phyloP scores from a whole-genome alignment of 1,140 invertebrate genomes.

The Drosophila teissieri region DNA sequence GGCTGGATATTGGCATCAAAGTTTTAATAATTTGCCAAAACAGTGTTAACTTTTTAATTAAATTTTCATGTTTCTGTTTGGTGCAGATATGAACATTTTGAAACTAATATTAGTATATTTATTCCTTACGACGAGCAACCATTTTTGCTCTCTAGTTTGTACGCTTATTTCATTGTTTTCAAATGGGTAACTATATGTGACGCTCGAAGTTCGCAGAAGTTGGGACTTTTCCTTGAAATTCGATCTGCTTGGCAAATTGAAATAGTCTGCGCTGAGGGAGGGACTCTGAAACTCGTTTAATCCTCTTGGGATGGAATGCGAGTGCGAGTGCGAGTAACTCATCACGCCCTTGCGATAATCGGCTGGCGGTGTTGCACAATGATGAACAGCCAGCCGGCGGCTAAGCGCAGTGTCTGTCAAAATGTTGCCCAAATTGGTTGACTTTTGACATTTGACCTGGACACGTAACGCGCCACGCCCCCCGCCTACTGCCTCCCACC shows the following conservation, averaged over 20 bases:
- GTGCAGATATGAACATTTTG: too few species aligned
- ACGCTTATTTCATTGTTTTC: too few species aligned
- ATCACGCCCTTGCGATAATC: constrained; percentile 8
- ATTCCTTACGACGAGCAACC: too few species aligned
- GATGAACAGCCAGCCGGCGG: constrained; percentile 5
- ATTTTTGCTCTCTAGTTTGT: too few species aligned
- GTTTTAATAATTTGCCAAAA: neutral
- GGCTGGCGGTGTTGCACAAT: constrained; percentile 33
- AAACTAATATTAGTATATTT: neutral
- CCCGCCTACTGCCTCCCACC: neutral
- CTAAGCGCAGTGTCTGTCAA: constrained; percentile 64
- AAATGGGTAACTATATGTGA: too few species aligned
- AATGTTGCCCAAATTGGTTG: constrained; percentile 74
- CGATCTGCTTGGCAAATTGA: neutral
- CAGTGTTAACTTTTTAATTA: neutral
- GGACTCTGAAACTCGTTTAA: neutral
- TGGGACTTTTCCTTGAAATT: neutral
- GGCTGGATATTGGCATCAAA: neutral
- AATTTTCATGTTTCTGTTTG: neutral
- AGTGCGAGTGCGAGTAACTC: constrained; percentile 2
- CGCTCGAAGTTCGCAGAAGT: too few species aligned
- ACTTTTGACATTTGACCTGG: constrained; percentile 80
- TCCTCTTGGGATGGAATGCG: neutral
- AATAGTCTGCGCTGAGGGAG: neutral
- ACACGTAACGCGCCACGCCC: constrained; percentile 59